Base-by-base conservation (phyloP, 1,140 invertebrate species). In the Aleiodes sp. region DNA sequence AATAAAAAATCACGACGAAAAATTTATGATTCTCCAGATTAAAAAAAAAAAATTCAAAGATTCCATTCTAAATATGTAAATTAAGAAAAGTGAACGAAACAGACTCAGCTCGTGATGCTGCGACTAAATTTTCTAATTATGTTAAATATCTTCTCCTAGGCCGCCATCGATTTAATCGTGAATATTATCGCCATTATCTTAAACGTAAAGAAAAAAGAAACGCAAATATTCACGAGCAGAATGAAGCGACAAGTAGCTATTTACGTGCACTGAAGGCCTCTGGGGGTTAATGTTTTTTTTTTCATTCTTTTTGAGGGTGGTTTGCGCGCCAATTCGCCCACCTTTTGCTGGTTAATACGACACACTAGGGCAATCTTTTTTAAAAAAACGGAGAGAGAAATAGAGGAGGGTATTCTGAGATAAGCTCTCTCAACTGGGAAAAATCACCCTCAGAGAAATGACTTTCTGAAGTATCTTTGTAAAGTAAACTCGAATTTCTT, bases 231-330 rank as follows among this genome's bases (percentile, higher is more conserved):
- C 46, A 8, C 26, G 8, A 6, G 28, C 26, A 7, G 56, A 68
- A 84, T 75, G 77, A 84, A 78, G 82, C 81, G 82, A 84, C 78
- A 84, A 84, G 80, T 84, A 84, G 81, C 80, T 82, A 84, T 84
- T 84, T 83, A 82, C 71, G 80, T 81, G 78, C 78, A 78, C 69
- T 69, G 56, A 29, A 52, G 26, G 24, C 28, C 56, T 59, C 56
- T 14, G 28, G 56, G 56, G 56, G 10, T 59, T 31, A 31, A 14
- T n/a, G 10, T 28, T 59, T 35, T 33, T 31, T 41, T 35, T 41
- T 43, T 33, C 4, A 8, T 10, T 39, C 33, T 46, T 26, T 26
- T 26, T 46, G 2, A 31, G 26, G 28, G 26, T 59, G 26, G 28
- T 29, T 29, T 59, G 56, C 24, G 14, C 71, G 61, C 74, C 75